These are phyloP conservation scores for Druon quercuslanigerum DNA, from an alignment of 1,140 invertebrate genomes.

Conservation along the genomic window DNA sequence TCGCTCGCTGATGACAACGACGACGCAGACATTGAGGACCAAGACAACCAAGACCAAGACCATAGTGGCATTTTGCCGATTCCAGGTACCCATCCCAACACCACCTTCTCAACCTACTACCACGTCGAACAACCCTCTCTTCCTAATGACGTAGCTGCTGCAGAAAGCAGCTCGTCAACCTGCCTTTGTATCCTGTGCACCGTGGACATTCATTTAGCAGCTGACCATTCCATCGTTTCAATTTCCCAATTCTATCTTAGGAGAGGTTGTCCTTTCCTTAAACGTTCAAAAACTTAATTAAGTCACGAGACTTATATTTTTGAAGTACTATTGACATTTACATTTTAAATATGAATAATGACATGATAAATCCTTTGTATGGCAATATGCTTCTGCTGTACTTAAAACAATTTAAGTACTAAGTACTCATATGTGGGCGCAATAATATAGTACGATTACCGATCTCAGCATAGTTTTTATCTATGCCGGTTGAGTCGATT, in stretches of 20 bases:
- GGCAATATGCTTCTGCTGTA: too few relatives aligned
- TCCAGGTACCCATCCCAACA: slow-evolving; percentile 73
- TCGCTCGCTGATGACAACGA: slow-evolving; percentile 46
- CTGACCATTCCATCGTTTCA: slow-evolving; percentile 21
- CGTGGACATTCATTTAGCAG: slow-evolving; percentile 36
- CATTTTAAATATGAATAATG: too few relatives aligned
- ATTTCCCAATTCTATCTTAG: not conserved
- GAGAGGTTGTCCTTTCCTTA: slow-evolving; percentile 1
- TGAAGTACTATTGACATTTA: too few relatives aligned
- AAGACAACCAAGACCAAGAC: slow-evolving; percentile 68
- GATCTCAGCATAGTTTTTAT: too few relatives aligned
- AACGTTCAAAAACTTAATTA: too few relatives aligned
- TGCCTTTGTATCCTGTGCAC: slow-evolving; percentile 43
- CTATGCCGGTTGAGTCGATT: too few relatives aligned
- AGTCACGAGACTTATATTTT: too few relatives aligned
- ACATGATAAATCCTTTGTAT: too few relatives aligned
- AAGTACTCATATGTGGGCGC: too few relatives aligned
- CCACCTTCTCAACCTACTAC: slow-evolving; percentile 60
- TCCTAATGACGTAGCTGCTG: slow-evolving; percentile 53
- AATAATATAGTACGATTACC: too few relatives aligned
- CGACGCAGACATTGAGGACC: slow-evolving; percentile 52
- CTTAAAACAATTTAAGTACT: too few relatives aligned
- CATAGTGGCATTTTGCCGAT: slow-evolving; percentile 70
- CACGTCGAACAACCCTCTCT: slow-evolving; percentile 46
- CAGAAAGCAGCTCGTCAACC: not conserved